Conservation (phyloP, 30 jellyfish, hydroid and myxozoan genomes). For the Cassiopea andromeda region DNA sequence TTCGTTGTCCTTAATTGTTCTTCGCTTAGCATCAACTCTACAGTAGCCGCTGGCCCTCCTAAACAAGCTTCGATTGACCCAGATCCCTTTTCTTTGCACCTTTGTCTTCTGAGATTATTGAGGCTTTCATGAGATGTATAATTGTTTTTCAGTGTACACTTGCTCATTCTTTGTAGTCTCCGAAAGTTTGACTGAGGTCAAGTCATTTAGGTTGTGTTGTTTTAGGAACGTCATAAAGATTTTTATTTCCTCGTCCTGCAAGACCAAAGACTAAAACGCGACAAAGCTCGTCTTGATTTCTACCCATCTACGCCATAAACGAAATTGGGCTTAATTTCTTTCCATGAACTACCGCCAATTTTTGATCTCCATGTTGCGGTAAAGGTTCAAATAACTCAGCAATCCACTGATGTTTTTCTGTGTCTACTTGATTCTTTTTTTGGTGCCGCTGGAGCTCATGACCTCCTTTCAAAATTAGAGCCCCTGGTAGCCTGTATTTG, state of each 20-base stretch:
- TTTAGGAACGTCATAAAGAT: constrained; percentile 47
- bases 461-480: not conserved
- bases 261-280: constrained; percentile 47
- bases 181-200: constrained; percentile 80
- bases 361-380: constrained; percentile 22
- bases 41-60: constrained; percentile 4
- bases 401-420: constrained; percentile 6
- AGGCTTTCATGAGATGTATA: constrained; percentile 44
- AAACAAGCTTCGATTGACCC: constrained; percentile 7
- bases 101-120: constrained; percentile 52
- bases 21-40: not conserved
- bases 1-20: not conserved
- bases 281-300: constrained; percentile 47
- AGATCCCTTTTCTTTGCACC: constrained; percentile 56
- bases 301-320: constrained; percentile 31
- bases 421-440: constrained; percentile 22
- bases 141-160: constrained; percentile 50
- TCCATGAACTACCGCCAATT: constrained; percentile 26
- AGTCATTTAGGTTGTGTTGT: constrained; percentile 48
- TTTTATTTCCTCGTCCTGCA: constrained; percentile 18
- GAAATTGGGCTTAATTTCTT: constrained; percentile 56
- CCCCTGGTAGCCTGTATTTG: not conserved
- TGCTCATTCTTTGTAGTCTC: constrained; percentile 57
- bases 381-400: constrained; percentile 4
- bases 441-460: constrained; percentile 31